These are phyloP conservation scores for Patella caerulea DNA, from an alignment of 2,888 invertebrate genomes.

Conservation along the genomic window DNA sequence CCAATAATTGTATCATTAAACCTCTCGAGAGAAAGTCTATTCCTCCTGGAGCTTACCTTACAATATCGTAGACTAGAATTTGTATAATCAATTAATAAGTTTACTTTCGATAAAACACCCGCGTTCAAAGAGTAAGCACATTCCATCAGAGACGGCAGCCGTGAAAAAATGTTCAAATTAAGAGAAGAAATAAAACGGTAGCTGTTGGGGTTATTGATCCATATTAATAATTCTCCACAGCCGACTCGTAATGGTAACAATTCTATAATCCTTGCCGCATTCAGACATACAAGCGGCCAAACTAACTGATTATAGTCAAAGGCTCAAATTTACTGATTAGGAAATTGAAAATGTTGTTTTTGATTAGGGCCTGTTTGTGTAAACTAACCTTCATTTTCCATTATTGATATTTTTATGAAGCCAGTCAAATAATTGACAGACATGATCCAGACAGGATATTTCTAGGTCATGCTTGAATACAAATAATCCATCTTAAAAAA, in stretches of 20 bases:
- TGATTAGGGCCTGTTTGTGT: conserved; percentile 5
- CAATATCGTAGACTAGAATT: no score
- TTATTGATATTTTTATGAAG: conserved; percentile 2
- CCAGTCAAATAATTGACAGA: background rate
- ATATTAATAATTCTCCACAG: conserved; percentile 9
- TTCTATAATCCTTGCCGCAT: conserved; percentile 9
- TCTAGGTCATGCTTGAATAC: background rate
- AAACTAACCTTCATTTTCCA: conserved; percentile 8
- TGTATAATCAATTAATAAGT: no score
- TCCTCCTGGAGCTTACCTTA: no score
- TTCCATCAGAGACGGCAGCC: background rate
- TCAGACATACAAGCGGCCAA: background rate
- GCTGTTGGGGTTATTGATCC: conserved; percentile 2
- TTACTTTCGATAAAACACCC: no score
- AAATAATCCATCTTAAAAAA: background rate
- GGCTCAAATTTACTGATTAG: conserved; percentile 4
- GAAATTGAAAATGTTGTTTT: conserved; percentile 13
- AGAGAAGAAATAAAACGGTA: conserved; percentile 5
- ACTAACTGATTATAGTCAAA: background rate
- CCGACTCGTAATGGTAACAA: conserved; percentile 7
- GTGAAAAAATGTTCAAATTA: conserved; percentile 2
- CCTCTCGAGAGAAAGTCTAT: no score
- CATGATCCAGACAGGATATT: conserved; percentile 2
- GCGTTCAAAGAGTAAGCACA: background rate
- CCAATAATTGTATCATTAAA: no score